Conservation (phyloP, 2,888 invertebrate species). For the Heliothis peltigera region DNA sequence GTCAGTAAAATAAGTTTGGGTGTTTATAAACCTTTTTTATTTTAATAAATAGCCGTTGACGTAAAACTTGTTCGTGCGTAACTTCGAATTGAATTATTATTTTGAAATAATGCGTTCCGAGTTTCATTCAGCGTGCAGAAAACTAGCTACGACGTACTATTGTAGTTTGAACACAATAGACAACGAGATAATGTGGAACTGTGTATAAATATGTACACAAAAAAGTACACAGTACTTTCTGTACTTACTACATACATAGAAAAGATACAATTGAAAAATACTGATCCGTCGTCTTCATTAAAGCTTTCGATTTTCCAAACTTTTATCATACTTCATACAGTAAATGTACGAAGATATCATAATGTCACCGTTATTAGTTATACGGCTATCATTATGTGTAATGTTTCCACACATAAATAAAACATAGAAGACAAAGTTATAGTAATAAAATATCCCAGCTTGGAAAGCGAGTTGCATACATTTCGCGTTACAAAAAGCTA, state of each 20-base stretch:
- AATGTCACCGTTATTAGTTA: no score
- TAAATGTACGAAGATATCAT: no score
- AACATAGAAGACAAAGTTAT: no score
- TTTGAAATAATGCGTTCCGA: conserved; percentile 46
- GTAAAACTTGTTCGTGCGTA: conserved; percentile 62
- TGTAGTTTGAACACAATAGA: conserved; percentile 20
- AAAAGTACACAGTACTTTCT: conserved; percentile 6
- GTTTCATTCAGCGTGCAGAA: conserved; percentile 4
- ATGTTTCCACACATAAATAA: neutral
- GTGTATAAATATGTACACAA: conserved; percentile 10
- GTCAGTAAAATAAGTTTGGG: conserved; percentile 34
- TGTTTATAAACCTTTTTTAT: conserved; percentile 35
- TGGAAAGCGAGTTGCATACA: conserved; percentile 32
- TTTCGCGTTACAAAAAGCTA: conserved; percentile 30
- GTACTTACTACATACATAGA: neutral
- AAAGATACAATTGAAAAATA: neutral
- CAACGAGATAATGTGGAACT: conserved; percentile 14
- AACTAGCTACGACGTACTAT: conserved; percentile 3
- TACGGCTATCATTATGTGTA: no score
- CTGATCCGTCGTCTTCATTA: neutral
- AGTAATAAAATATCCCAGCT: neutral
- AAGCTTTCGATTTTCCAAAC: neutral
- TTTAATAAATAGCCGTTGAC: conserved; percentile 45
- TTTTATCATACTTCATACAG: no score
- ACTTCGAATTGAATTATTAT: conserved; percentile 43